Conservation (phyloP, 2,888 invertebrate genomes). For the Chironomus tentans region DNA sequence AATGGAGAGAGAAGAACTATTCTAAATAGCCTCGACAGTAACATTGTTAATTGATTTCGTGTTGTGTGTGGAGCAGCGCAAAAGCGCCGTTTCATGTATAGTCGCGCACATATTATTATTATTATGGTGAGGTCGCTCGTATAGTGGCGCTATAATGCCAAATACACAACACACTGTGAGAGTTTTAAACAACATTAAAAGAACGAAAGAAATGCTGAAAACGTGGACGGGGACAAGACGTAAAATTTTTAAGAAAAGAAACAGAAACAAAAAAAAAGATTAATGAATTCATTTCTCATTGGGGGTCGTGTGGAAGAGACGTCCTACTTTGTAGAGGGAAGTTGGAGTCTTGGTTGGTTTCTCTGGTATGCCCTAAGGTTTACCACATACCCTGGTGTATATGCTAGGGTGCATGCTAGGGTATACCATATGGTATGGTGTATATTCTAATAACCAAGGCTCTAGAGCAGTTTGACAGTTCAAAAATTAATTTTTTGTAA, state of each 20-base stretch:
- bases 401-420: too few species aligned
- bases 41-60: constrained; percentile 28
- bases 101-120: not conserved
- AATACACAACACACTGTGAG: too few species aligned
- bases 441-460: too few species aligned
- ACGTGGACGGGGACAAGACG: not conserved
- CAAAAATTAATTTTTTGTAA: too few species aligned
- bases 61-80: constrained; percentile 18
- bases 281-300: constrained; percentile 27
- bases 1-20: not conserved
- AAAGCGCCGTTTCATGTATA: constrained; percentile 25
- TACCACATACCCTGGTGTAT: too few species aligned
- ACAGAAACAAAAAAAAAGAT: constrained; percentile 6
- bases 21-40: constrained; percentile 27
- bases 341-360: too few species aligned
- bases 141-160: constrained; percentile 26
- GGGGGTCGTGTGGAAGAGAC: too few species aligned
- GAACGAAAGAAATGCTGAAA: not conserved
- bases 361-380: too few species aligned
- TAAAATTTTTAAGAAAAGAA: too few species aligned
- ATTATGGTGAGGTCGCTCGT: constrained; percentile 12
- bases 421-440: too few species aligned
- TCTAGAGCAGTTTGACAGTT: too few species aligned
- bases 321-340: too few species aligned
- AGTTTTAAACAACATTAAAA: not conserved